Percentiles rank a stretch among this genome's conserved stretches.
Evolutionary conservation across 2,113 vertebrate species (phyloP).

Genomic region (Rhombomys opimus): DNA sequence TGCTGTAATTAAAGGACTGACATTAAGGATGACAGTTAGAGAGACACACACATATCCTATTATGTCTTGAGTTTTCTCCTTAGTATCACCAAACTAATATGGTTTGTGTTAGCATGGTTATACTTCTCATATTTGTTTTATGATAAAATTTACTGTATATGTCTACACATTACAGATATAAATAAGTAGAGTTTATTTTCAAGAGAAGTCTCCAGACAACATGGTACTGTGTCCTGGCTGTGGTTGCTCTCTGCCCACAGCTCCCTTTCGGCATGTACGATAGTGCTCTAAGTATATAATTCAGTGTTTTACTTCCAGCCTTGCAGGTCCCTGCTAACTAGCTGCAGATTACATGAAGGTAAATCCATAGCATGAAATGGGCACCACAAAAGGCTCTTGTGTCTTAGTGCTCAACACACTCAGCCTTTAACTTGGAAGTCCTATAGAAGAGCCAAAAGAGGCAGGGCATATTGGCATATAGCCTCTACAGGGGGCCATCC

Average conservation of each 20-base stretch:
- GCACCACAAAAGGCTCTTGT: not conserved
- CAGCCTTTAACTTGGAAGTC: not conserved
- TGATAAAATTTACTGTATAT: not conserved
- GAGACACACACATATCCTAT: not conserved
- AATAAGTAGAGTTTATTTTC: not conserved
- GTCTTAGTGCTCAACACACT: not conserved
- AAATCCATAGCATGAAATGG: not conserved
- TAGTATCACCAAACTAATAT: not conserved
- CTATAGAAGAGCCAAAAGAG: not conserved
- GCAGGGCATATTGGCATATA: not conserved
- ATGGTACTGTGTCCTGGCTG: not conserved
- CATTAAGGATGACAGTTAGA: not conserved
- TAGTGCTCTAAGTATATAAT: not conserved
- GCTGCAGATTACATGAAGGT: not conserved
- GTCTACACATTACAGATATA: too few species aligned
- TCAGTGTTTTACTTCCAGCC: not conserved
- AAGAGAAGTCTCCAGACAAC: slow-evolving; percentile 2
- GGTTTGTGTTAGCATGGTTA: not conserved
- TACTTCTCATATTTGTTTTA: not conserved
- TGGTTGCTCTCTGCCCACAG: not conserved
- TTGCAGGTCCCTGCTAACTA: not conserved
- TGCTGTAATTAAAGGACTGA: not conserved
- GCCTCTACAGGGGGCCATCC: not conserved
- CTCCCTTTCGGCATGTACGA: too few species aligned
- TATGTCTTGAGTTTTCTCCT: not conserved